phyloP scores from a whole-genome alignment of 2,113 vertebrate species.

The Calidris pugnax region DNA sequence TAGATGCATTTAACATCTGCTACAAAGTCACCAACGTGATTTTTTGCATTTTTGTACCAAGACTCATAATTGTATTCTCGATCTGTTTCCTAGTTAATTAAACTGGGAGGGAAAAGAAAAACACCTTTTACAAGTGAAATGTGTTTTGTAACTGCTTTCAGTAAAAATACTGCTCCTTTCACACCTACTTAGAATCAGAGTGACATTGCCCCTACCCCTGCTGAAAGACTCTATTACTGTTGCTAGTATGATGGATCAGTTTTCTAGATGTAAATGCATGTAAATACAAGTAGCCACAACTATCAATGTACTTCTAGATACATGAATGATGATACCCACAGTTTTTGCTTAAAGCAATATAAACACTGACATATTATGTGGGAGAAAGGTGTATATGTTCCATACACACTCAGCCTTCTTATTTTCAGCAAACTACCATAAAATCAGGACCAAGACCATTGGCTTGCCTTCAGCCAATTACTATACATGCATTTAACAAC shows the following conservation, averaged over 20 bases:
- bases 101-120: constrained; percentile 25
- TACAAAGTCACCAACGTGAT: constrained; percentile 10
- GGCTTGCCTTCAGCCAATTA: neutral
- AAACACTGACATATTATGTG: neutral
- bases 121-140: neutral
- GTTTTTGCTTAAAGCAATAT: neutral
- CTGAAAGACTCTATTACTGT: neutral
- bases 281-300: neutral
- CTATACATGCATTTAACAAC: neutral
- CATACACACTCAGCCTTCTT: neutral
- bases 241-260: neutral
- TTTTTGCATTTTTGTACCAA: constrained; percentile 30
- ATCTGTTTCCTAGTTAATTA: constrained; percentile 33
- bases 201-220: neutral
- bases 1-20: constrained; percentile 38
- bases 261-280: neutral
- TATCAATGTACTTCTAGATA: neutral
- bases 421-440: neutral
- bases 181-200: neutral
- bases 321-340: neutral
- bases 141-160: neutral
- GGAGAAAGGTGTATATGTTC: neutral
- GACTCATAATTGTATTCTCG: neutral
- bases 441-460: neutral
- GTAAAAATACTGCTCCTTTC: neutral